Base-by-base conservation (phyloP, 2,888 invertebrate species). In the Rapana venosa region DNA sequence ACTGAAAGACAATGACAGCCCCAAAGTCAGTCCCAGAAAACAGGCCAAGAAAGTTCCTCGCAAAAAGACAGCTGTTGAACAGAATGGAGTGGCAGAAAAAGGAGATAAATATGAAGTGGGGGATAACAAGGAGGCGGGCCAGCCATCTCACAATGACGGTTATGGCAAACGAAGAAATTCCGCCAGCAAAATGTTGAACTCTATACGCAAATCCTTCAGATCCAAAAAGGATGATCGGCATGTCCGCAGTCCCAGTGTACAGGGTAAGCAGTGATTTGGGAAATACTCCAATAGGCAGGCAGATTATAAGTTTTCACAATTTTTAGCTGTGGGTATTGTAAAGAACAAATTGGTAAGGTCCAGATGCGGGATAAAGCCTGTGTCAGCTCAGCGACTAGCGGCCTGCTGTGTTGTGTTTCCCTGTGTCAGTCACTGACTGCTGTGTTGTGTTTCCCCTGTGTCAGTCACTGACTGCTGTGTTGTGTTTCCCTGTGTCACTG, bases 1-100 rank as follows among this genome's bases (percentile, higher is more conserved):
- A 83, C 22, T 26, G 30, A 91, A 89, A 85, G 87, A 91, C 30
- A 90, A 90, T 77, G 88, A 91, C 58, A 90, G 86, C 32, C 90
- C 90, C 35, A 87, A 87, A 17, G 36, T 79, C n/a, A 79, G 87
- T 22, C 85, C 88, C 17, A 87, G 89, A 77, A 86, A 87, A 26
- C 66, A 81, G 56, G 26, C 47, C 1, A 90, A 58, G 83, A 88
- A 85, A 30, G 47, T 56, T 17, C 70, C 35, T 13, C 58, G 85
- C 36, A 92, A 90, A 47, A 87, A 90, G 47, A 61, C 86, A 70
- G 87, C 70, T 47, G 83, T 77, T 61, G 84, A 85, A 11, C 88
- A 74, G 79, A 70, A 79, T 47, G n/a, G 61, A 32, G 66, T 87
- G 47, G 88, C 35, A 87, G 81, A 81, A 6, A 79, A 58, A 30